Percentiles rank a stretch among this genome's conserved stretches.
These are phyloP conservation scores for Pterostichus niger DNA, from an alignment of 2,888 invertebrate genomes.

Conservation along the genomic window DNA sequence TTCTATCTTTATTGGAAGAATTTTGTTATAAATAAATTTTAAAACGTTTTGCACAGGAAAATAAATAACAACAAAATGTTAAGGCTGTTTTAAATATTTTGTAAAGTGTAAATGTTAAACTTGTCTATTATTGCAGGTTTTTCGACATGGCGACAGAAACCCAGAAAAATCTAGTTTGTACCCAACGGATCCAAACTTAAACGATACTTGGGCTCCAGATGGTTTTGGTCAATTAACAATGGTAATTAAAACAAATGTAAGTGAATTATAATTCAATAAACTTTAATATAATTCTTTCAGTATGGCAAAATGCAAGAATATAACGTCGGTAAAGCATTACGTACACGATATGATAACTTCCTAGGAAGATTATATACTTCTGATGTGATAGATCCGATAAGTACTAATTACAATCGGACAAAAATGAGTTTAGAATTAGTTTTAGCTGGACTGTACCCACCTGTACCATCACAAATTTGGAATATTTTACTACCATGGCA, in stretches of 20 bases:
- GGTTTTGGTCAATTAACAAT: slow-evolving; percentile 50
- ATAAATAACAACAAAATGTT: too few species aligned
- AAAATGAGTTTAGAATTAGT: slow-evolving; percentile 85
- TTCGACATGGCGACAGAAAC: slow-evolving; percentile 88
- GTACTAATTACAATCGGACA: slow-evolving; percentile 85
- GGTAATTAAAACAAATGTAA: slow-evolving; percentile 71
- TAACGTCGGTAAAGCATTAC: slow-evolving; percentile 81
- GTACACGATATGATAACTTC: slow-evolving; percentile 81
- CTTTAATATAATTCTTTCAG: slow-evolving; percentile 21
- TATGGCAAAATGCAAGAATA: slow-evolving; percentile 82
- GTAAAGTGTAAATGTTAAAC: neutral
- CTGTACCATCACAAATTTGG: slow-evolving; percentile 79
- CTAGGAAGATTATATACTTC: slow-evolving; percentile 80
- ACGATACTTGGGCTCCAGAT: slow-evolving; percentile 58
- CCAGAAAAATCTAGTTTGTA: slow-evolving; percentile 81
- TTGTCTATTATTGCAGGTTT: slow-evolving; percentile 79
- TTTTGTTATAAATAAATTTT: too few species aligned
- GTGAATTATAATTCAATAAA: neutral
- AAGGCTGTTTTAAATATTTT: too few species aligned
- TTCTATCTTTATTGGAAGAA: too few species aligned
- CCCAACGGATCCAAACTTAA: slow-evolving; percentile 83
- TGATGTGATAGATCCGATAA: slow-evolving; percentile 79
- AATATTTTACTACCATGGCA: slow-evolving; percentile 74
- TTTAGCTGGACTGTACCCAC: slow-evolving; percentile 84
- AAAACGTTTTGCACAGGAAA: too few species aligned